Conservation (phyloP, 1,140 invertebrate species). For the Mylabris phalerata region DNA sequence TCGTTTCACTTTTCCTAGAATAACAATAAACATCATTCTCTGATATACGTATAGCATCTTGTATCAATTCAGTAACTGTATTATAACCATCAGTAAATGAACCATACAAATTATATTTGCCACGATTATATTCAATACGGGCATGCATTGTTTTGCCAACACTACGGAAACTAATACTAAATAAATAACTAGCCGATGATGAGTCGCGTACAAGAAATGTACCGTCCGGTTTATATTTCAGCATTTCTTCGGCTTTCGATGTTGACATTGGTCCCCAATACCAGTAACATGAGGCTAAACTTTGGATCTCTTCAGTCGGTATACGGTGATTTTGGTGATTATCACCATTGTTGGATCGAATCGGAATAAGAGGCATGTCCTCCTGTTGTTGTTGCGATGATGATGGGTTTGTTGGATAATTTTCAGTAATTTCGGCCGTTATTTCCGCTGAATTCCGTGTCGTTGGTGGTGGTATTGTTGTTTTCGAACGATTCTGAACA, state of each 20-base stretch:
- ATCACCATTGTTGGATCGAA: not conserved
- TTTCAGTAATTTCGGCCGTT: not conserved
- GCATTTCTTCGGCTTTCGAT: conserved; percentile 43
- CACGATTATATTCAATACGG: conserved; percentile 60
- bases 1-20: conserved; percentile 50
- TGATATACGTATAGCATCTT: conserved; percentile 60
- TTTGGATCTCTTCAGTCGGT: conserved; percentile 27
- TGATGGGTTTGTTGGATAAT: not conserved
- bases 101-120: conserved; percentile 52
- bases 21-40: conserved; percentile 63
- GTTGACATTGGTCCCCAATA: conserved; percentile 48
- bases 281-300: conserved; percentile 40
- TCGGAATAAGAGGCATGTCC: not conserved
- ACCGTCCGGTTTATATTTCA: conserved; percentile 65
- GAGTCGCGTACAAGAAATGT: conserved; percentile 73
- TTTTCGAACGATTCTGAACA: conserved; percentile 1
- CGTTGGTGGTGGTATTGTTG: not conserved
- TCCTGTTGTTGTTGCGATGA: not conserved
- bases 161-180: conserved; percentile 68
- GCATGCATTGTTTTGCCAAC: conserved; percentile 64
- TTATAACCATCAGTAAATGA: conserved; percentile 52
- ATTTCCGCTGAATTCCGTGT: not conserved
- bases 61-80: conserved; percentile 59
- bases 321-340: conserved; percentile 9
- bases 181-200: conserved; percentile 60